Evolutionary conservation across 2,888 invertebrate species (phyloP).

Genomic region (Phengaris arion): DNA sequence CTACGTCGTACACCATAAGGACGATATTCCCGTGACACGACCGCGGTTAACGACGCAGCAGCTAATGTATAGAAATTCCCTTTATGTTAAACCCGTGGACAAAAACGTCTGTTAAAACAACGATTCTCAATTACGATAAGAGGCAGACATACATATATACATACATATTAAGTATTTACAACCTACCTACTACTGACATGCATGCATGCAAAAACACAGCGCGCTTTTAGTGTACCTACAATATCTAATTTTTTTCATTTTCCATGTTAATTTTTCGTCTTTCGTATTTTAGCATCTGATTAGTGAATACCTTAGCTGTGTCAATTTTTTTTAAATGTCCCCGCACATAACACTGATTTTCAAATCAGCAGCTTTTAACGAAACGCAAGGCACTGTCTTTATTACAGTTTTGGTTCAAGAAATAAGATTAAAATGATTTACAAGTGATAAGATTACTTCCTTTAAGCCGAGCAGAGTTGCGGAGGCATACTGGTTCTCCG

Average conservation of each 20-base stretch:
- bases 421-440: no score
- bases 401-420: no score
- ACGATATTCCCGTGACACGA: neutral
- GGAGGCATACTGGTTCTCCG: constrained; percentile 22
- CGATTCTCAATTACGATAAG: constrained; percentile 19
- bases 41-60: neutral
- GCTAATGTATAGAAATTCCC: constrained; percentile 15
- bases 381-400: no score
- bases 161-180: neutral
- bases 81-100: constrained; percentile 15
- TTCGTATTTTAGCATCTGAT: no score
- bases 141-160: neutral
- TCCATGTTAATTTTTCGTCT: neutral
- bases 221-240: neutral
- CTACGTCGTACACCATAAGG: neutral
- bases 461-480: constrained; percentile 21
- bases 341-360: no score
- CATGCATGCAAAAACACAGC: neutral
- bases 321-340: no score
- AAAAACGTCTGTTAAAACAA: constrained; percentile 18
- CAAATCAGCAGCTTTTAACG: no score
- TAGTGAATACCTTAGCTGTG: no score
- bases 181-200: neutral
- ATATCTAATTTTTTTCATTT: neutral
- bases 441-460: neutral